phyloP scores from a whole-genome alignment of 2,888 invertebrate species.

The Actias luna region DNA sequence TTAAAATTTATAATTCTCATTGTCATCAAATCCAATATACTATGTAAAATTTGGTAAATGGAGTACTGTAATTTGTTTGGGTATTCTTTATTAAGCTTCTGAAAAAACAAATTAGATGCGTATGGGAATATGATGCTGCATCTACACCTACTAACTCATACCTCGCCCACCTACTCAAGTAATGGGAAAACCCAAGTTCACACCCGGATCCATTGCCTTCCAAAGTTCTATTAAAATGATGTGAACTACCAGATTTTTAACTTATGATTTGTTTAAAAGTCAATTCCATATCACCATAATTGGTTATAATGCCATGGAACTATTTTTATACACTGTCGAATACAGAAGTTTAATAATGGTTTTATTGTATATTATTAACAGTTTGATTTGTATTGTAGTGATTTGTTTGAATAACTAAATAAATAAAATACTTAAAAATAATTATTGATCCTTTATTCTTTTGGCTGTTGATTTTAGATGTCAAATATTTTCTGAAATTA shows the following conservation, averaged over 20 bases:
- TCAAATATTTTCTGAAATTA: too few relatives aligned
- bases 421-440: neutral
- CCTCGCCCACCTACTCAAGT: neutral
- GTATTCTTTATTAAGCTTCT: neutral
- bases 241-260: too few relatives aligned
- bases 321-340: neutral
- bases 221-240: neutral
- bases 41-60: neutral
- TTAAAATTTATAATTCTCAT: neutral
- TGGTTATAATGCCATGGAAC: neutral
- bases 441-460: too few relatives aligned
- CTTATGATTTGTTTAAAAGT: neutral
- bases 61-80: neutral
- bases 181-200: neutral
- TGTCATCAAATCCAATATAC: neutral
- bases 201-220: neutral
- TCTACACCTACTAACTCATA: conserved; percentile 5
- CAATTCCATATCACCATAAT: neutral
- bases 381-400: too few relatives aligned
- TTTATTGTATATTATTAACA: too few relatives aligned
- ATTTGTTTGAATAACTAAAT: too few relatives aligned
- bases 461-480: too few relatives aligned
- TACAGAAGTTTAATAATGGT: too few relatives aligned
- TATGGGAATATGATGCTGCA: conserved; percentile 1
- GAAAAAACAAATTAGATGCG: neutral